Evolutionary conservation across 2,113 vertebrate genomes (phyloP).

Genomic region (Phyllostomus discolor): DNA sequence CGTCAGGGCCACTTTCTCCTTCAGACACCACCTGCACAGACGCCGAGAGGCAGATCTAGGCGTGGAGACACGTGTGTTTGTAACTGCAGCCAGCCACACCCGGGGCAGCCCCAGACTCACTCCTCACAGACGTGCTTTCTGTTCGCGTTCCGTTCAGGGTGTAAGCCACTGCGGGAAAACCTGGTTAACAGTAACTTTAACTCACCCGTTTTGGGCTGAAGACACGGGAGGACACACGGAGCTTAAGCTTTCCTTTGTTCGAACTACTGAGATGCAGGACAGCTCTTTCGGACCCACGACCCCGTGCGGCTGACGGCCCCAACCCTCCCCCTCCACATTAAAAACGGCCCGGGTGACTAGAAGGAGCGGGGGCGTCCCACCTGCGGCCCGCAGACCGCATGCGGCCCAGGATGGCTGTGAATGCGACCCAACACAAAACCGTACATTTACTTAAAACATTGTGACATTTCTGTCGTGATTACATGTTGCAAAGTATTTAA

Average conservation of each 20-base stretch:
- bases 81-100: not conserved
- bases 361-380: not conserved
- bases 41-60: not conserved
- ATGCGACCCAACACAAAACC: too few species aligned
- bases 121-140: not conserved
- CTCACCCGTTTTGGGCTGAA: constrained; percentile 41
- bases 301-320: constrained; percentile 74
- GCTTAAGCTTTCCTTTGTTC: constrained; percentile 5
- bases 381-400: too few species aligned
- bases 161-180: constrained; percentile 47
- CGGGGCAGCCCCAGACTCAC: not conserved
- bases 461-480: too few species aligned
- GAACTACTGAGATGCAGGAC: constrained; percentile 66
- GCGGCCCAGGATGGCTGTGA: too few species aligned
- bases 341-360: constrained; percentile 71
- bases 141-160: constrained; percentile 26
- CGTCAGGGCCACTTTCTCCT: not conserved
- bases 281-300: constrained; percentile 69
- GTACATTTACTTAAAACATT: too few species aligned
- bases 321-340: constrained; percentile 70
- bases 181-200: constrained; percentile 50
- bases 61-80: not conserved
- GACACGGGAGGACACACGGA: constrained; percentile 23
- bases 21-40: not conserved
- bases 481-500: too few species aligned